Conservation (phyloP, 2,888 invertebrate species). For the Melitaea athalia region DNA sequence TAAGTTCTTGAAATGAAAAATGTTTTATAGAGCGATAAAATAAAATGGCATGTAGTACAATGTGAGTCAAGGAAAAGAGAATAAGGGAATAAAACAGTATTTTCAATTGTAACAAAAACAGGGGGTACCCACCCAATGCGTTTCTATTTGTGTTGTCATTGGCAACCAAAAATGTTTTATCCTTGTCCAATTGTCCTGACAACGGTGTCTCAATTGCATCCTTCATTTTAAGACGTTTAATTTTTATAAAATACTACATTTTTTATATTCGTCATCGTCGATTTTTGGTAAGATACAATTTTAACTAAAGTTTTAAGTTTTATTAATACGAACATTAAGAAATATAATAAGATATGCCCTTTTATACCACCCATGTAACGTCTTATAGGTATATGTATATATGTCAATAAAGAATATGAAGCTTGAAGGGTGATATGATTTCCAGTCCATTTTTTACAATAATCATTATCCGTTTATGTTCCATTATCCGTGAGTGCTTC, state of each 20-base stretch:
- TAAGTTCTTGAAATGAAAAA: slow-evolving; percentile 4
- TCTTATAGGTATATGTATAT: no score
- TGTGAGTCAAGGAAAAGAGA: no score
- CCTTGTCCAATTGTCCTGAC: slow-evolving; percentile 10
- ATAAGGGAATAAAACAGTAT: not conserved
- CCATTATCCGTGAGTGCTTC: no score
- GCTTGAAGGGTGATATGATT: no score
- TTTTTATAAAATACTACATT: not conserved
- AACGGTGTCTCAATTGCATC: slow-evolving; percentile 6
- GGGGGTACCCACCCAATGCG: not conserved
- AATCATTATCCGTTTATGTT: no score
- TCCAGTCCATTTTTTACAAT: no score
- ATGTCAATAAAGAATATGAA: no score
- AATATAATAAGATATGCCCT: no score
- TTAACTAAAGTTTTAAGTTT: not conserved
- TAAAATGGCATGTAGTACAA: no score
- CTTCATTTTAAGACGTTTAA: slow-evolving; percentile 1
- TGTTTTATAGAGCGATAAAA: not conserved
- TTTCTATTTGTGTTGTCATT: slow-evolving; percentile 8
- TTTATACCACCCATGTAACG: no score
- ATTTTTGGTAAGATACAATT: not conserved
- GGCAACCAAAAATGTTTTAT: slow-evolving; percentile 30
- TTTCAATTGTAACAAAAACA: not conserved
- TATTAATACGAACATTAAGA: not conserved
- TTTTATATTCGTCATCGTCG: not conserved